These are phyloP conservation scores for Threskiornis aethiopicus DNA, from an alignment of 2,797 vertebrate genomes.

Conservation along the genomic window DNA sequence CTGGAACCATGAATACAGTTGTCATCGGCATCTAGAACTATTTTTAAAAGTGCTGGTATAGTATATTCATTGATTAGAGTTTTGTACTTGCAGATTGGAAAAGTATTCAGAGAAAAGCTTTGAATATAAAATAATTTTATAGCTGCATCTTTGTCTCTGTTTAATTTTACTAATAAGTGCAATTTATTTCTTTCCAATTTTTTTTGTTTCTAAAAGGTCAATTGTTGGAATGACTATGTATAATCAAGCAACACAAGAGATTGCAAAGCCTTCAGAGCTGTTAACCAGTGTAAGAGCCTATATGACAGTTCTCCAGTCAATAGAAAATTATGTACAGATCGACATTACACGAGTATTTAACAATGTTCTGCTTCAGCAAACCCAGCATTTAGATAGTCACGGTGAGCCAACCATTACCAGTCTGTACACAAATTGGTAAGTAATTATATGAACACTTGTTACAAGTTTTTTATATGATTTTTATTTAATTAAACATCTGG, in stretches of 20 bases:
- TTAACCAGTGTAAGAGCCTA: slow-evolving; percentile 96
- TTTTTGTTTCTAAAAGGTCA: slow-evolving; percentile 73
- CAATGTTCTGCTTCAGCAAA: slow-evolving; percentile 98
- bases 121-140: background rate
- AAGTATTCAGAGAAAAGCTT: background rate
- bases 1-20: background rate
- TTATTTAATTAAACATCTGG: background rate
- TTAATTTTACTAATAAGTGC: background rate
- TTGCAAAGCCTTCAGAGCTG: slow-evolving; percentile 97
- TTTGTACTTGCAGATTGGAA: background rate
- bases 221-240: slow-evolving; percentile 99
- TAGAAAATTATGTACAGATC: slow-evolving; percentile 99
- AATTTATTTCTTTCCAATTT: background rate
- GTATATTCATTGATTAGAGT: background rate
- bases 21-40: background rate
- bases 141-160: background rate
- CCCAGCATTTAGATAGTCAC: slow-evolving; percentile 97
- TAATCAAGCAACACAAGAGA: slow-evolving; percentile 98
- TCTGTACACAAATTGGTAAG: slow-evolving; percentile 97
- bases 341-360: slow-evolving; percentile 99
- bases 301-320: slow-evolving; percentile 98
- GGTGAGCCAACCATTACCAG: slow-evolving; percentile 99
- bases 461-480: background rate
- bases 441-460: background rate
- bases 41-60: background rate